Conservation (phyloP, 2,797 vertebrate species). For the Poeciliopsis gracilis region DNA sequence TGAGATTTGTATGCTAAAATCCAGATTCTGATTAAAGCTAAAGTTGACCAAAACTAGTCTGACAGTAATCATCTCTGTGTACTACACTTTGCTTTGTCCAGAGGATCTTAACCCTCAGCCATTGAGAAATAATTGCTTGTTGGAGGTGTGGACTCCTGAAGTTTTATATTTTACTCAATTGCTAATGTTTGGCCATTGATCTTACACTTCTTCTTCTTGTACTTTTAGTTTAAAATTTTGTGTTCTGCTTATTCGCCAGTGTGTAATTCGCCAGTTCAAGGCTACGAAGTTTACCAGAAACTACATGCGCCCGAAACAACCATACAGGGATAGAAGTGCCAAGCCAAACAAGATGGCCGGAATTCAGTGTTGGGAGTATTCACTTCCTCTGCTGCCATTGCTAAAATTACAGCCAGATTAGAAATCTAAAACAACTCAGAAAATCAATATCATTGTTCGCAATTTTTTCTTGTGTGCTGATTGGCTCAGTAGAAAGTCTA, state of each 20-base stretch:
- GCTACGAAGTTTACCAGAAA: not conserved
- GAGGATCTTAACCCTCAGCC: no score
- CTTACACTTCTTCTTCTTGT: no score
- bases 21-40: not conserved
- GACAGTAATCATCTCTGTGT: not conserved
- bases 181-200: not conserved
- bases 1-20: not conserved
- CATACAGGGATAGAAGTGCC: not conserved
- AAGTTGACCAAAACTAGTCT: not conserved
- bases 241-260: no score
- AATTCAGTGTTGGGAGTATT: not conserved
- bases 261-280: not conserved
- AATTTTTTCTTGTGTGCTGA: not conserved
- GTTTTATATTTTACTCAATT: not conserved
- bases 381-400: not conserved
- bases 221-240: no score
- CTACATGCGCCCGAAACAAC: not conserved
- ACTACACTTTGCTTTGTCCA: no score
- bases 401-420: not conserved
- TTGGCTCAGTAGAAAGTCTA: not conserved
- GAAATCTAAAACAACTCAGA: not conserved
- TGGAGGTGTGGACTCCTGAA: not conserved
- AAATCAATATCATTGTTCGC: not conserved
- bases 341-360: not conserved
- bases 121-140: no score